Conservation (phyloP, 2,888 invertebrate species). For the Adela reaumurella region DNA sequence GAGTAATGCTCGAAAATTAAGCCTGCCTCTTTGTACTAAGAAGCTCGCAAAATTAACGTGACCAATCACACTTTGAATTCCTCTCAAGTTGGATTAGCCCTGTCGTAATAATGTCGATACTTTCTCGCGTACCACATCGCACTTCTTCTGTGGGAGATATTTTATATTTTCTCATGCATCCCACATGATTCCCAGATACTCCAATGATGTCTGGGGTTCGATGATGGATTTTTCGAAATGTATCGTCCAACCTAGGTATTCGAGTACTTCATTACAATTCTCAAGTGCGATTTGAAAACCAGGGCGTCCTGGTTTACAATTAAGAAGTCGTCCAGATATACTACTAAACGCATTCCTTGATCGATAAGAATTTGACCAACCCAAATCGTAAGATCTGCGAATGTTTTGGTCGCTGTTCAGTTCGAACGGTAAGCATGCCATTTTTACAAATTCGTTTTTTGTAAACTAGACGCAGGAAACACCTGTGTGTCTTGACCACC, state of each 20-base stretch:
- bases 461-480: slow-evolving; percentile 11
- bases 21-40: no score
- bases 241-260: neutral
- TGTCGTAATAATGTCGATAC: no score
- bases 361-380: slow-evolving; percentile 10
- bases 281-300: neutral
- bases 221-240: neutral
- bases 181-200: neutral
- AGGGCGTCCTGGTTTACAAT: slow-evolving; percentile 6
- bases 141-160: neutral
- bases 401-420: slow-evolving; percentile 14
- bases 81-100: no score
- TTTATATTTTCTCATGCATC: neutral
- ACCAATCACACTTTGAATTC: no score
- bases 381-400: slow-evolving; percentile 15
- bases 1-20: no score
- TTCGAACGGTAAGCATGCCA: slow-evolving; percentile 15
- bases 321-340: slow-evolving; percentile 17
- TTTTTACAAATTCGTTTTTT: slow-evolving; percentile 4
- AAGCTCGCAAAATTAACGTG: no score
- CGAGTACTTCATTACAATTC: neutral
- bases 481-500: slow-evolving; percentile 8
- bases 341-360: slow-evolving; percentile 13
- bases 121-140: no score
- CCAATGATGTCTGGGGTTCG: neutral